A percentile compares a stretch with the other conserved stretches of the same genome.
phyloP scores from a whole-genome alignment of 1,140 invertebrate species.

The Atopsyche davidsoni region DNA sequence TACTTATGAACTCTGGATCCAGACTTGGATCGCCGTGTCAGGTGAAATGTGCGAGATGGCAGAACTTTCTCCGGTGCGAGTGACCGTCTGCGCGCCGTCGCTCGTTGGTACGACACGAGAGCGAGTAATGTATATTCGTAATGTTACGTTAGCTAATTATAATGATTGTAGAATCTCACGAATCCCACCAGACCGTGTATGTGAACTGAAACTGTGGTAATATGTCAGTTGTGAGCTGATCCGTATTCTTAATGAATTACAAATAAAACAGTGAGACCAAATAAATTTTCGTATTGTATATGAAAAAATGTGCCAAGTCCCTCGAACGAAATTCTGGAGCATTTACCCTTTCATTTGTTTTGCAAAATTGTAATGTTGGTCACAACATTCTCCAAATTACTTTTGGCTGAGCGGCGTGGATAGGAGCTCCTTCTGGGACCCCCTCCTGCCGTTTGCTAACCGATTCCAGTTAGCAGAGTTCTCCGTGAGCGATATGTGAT shows the following conservation, averaged over 20 bases:
- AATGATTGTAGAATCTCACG: constrained; percentile 30
- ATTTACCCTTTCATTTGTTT: too few species aligned
- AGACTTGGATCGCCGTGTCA: too few species aligned
- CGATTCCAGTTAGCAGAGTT: constrained; percentile 29
- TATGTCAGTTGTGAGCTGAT: constrained; percentile 22
- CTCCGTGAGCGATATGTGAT: constrained; percentile 30
- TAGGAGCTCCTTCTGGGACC: too few species aligned
- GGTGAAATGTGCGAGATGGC: background rate
- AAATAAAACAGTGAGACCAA: constrained; percentile 30
- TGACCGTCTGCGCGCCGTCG: constrained; percentile 16
- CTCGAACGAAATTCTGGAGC: constrained; percentile 24
- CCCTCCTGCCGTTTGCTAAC: too few species aligned
- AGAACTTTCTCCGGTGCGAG: constrained; percentile 13
- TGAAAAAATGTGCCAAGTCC: constrained; percentile 30
- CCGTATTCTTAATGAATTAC: constrained; percentile 21
- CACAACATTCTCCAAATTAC: too few species aligned
- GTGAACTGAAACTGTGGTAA: constrained; percentile 28
- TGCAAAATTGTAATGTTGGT: too few species aligned
- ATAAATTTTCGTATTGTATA: constrained; percentile 30
- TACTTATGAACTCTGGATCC: too few species aligned
- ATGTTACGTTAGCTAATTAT: constrained; percentile 30
- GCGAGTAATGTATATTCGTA: constrained; percentile 28
- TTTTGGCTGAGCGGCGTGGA: background rate
- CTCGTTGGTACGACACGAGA: constrained; percentile 24
- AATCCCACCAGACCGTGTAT: constrained; percentile 31